Percentiles rank a stretch among this genome's conserved stretches.
Conservation (phyloP, 2,797 vertebrate species). For the Mormyrops attenuatus region DNA sequence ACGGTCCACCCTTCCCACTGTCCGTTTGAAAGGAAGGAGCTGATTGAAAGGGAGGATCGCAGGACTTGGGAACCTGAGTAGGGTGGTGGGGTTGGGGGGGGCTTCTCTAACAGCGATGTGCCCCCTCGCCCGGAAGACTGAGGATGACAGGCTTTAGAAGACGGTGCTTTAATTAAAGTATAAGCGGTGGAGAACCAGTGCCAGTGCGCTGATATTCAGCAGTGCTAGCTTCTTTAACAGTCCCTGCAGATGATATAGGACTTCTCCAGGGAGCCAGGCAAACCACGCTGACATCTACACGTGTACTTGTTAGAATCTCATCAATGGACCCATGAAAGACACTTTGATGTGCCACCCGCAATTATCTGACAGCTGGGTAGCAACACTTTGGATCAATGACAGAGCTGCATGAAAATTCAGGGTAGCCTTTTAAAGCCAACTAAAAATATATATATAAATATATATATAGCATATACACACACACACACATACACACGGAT, state of each 20-base stretch:
- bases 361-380: not conserved
- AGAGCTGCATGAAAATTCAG: not conserved
- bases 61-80: not conserved
- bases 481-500: too few species aligned
- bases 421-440: not conserved
- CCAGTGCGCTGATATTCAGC: not conserved
- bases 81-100: not conserved
- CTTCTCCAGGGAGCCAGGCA: not conserved
- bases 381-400: not conserved
- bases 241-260: not conserved
- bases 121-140: not conserved
- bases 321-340: not conserved
- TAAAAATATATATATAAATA: too few species aligned
- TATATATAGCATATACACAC: too few species aligned
- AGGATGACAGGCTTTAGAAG: not conserved
- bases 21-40: not conserved
- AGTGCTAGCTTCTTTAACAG: not conserved
- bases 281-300: not conserved
- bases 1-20: not conserved
- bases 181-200: not conserved
- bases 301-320: not conserved
- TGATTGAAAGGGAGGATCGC: not conserved
- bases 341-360: not conserved
- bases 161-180: constrained; percentile 14
- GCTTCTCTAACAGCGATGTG: not conserved